These are phyloP conservation scores for Dryadula phaetusa DNA, from an alignment of 2,888 invertebrate genomes.

Conservation along the genomic window DNA sequence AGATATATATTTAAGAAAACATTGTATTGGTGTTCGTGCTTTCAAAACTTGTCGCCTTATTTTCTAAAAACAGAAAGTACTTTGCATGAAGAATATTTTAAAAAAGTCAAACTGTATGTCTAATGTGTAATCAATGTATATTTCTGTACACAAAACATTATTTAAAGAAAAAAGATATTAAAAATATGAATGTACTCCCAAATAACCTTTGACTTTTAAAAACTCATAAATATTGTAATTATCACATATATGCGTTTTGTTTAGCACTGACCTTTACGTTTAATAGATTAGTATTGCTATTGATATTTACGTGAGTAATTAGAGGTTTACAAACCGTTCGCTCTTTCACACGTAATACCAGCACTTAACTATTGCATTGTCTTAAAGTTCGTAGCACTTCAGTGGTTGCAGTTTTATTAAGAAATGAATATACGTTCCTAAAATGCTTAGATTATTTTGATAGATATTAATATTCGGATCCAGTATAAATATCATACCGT, in stretches of 20 bases:
- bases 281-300: conserved; percentile 24
- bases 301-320: conserved; percentile 27
- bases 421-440: not conserved
- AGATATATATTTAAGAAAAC: not conserved
- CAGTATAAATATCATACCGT: too few species aligned
- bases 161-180: too few species aligned
- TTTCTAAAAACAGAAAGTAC: too few species aligned
- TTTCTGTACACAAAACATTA: too few species aligned
- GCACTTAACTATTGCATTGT: conserved; percentile 11
- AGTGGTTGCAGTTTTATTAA: not conserved
- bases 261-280: conserved; percentile 39
- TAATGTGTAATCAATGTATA: too few species aligned
- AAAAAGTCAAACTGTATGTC: too few species aligned
- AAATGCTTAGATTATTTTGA: not conserved
- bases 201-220: conserved; percentile 38
- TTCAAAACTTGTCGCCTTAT: too few species aligned
- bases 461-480: not conserved
- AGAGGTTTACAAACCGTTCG: conserved; percentile 22
- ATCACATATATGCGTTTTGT: conserved; percentile 30
- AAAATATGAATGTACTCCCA: not conserved
- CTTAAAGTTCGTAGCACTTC: conserved; percentile 5
- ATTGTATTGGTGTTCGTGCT: too few species aligned
- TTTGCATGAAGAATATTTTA: too few species aligned
- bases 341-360: conserved; percentile 22
- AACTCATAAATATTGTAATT: conserved; percentile 31